Base-by-base conservation (phyloP, 1,140 invertebrate genomes). In the Drosophila nebulosa region DNA sequence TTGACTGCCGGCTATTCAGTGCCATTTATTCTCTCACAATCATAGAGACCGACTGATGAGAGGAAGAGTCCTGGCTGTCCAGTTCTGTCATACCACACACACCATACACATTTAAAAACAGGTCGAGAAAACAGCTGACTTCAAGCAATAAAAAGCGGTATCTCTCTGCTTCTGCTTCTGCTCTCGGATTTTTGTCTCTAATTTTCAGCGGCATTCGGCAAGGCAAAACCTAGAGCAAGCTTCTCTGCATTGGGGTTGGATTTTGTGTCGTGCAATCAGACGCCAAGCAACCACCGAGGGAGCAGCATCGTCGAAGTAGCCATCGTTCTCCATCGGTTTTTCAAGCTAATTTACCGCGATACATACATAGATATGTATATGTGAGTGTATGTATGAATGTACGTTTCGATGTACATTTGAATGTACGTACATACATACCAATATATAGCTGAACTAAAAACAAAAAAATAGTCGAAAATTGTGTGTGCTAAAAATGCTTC, bases 241-340 rank as follows among this genome's bases (percentile, higher is more conserved):
- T 60, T 18, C 59, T 27, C 66, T 53, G 68, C 26, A 61, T 52
- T 73, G 68, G 14, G 57, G 42, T 50, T 65, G 77, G 30, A 7
- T 30, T 39, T 27, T 50, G 53, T 53, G 27, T 59, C 61, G 72
- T 71, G 52, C 64, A 63, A 70, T 36, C 79, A 83, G 79, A 78
- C 64, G 79, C 53, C 46, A 84, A 75, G 46, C 66, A 65, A 84
- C 67, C 64, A 75, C 75, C 67, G 64, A 84, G 63, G 76, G 42
- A 84, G 64, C 58, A 83, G 61, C 71, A 84, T 67, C 71, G 79
- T 64, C 36, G 30, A 52, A 58, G 36, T 35, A 51, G 55, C 26
- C 36, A 51, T 26, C 32, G 64, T 36, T 66, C 16, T 10, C 16
- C 39, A 46, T 46, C 39, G 39, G 39, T 46, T 46, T 46, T 46